Base-by-base conservation (phyloP, 2,797 vertebrate species). In the Meda fulgida region DNA sequence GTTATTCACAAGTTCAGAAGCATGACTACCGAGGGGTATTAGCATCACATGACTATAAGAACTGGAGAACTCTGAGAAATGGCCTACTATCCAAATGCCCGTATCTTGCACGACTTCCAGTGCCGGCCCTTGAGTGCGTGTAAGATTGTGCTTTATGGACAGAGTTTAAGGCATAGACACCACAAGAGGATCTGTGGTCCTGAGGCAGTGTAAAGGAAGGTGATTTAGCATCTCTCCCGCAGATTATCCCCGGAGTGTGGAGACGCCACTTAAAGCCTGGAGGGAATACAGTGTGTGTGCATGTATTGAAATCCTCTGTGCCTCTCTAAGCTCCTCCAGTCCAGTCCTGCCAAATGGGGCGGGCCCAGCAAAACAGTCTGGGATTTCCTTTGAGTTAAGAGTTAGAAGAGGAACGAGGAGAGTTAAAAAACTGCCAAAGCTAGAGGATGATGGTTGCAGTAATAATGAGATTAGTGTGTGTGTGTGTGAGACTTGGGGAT, bases 401-500 rank as follows among this genome's bases (percentile, higher is more conserved):
- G 70, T 90, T 92, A 67, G 21, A 71, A 19, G 6, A 40, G 53
- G 71, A 82, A 60, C 14, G 46, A 55, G 48, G 29, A 43, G 82
- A 67, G 34, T 69, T 83, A 53, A 87, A 91, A 88, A 88, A 92
- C 76, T 73, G 80, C 34, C 43, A 88, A 88, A 87, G 82, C 79
- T 87, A 63, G 87, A 80, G 86, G 89, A 79, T 58, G 80, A 89
- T 58, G 10, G 26, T 40, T 34, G 69, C 86, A 40, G 81, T 88
- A 91, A 91, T 91, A 91, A 92, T 90, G 86, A 85, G 87, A 93
- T 92, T 89, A 92, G 84, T 48, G 88, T 80, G 58, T 86, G 84
- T 72, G 73, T 75, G 78, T 69, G 69, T 78, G 86, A 11, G 73
- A 72, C 81, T 73, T 80, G 10, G 72, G 23, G 60, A 72, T 53